These are phyloP conservation scores for Dorcus hopei DNA, from an alignment of 2,888 invertebrate genomes.

Conservation along the genomic window DNA sequence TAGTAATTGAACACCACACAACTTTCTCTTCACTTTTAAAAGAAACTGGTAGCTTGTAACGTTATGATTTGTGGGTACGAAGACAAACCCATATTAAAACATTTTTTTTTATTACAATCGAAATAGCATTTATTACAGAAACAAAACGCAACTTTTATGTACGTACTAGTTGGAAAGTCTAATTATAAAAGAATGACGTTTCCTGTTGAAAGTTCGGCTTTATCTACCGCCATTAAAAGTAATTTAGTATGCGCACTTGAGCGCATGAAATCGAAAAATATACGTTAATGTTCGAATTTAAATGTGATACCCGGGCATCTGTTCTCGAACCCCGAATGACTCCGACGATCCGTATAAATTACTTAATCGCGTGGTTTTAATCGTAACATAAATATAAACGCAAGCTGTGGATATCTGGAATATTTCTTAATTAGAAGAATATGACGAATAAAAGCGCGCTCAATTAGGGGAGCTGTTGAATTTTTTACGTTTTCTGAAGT, in stretches of 20 bases:
- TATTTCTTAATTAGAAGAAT: slow-evolving; percentile 21
- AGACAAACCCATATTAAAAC: too few species aligned
- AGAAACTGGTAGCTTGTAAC: too few species aligned
- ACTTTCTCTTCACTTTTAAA: too few species aligned
- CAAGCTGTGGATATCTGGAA: slow-evolving; percentile 10
- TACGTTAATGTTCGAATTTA: slow-evolving; percentile 18
- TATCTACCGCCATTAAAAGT: slow-evolving; percentile 12
- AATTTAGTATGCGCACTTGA: slow-evolving; percentile 13
- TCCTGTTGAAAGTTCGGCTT: slow-evolving; percentile 4
- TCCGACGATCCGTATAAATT: slow-evolving; percentile 14
- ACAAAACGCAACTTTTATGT: background rate
- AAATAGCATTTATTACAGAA: too few species aligned
- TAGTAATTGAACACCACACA: too few species aligned
- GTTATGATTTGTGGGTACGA: too few species aligned
- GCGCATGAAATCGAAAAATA: slow-evolving; percentile 10
- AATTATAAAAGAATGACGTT: slow-evolving; percentile 2
- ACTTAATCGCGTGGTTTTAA: slow-evolving; percentile 15
- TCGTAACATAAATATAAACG: slow-evolving; percentile 13
- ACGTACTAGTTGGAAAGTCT: background rate
- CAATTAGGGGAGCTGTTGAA: slow-evolving; percentile 28
- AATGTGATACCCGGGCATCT: slow-evolving; percentile 20
- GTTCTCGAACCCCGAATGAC: slow-evolving; percentile 4
- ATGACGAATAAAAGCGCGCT: slow-evolving; percentile 28
- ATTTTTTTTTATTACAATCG: too few species aligned
- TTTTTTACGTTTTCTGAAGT: slow-evolving; percentile 2